Conservation (phyloP, 2,888 invertebrate species). For the Busseola fusca region DNA sequence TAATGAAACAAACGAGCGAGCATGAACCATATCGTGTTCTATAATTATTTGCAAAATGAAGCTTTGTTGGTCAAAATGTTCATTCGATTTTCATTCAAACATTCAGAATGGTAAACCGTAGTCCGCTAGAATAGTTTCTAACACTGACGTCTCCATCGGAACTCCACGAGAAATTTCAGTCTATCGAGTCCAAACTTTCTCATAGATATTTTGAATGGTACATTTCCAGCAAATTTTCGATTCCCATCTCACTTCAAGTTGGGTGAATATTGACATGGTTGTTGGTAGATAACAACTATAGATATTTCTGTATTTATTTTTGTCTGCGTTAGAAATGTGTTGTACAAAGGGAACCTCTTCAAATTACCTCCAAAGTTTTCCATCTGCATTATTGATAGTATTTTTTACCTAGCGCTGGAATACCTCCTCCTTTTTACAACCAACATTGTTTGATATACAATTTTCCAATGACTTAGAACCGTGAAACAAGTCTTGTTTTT, state of each 20-base stretch:
- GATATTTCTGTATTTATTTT: slow-evolving; percentile 14
- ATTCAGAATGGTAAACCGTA: slow-evolving; percentile 20
- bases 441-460: neutral
- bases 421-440: neutral
- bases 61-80: slow-evolving; percentile 3
- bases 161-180: slow-evolving; percentile 62
- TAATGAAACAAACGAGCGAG: neutral
- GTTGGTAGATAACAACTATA: slow-evolving; percentile 20
- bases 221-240: slow-evolving; percentile 57
- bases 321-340: neutral
- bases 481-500: neutral
- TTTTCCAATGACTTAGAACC: neutral
- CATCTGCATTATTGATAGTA: neutral
- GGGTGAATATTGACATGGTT: slow-evolving; percentile 45
- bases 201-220: slow-evolving; percentile 58
- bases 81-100: slow-evolving; percentile 30
- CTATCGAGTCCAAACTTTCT: slow-evolving; percentile 61
- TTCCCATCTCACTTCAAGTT: slow-evolving; percentile 48
- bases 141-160: slow-evolving; percentile 60
- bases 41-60: slow-evolving; percentile 14
- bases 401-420: neutral
- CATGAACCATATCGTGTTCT: neutral
- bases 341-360: neutral
- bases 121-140: slow-evolving; percentile 49
- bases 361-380: neutral